phyloP scores from a whole-genome alignment of 2,888 invertebrate genomes.

The Orchestes rusci region DNA sequence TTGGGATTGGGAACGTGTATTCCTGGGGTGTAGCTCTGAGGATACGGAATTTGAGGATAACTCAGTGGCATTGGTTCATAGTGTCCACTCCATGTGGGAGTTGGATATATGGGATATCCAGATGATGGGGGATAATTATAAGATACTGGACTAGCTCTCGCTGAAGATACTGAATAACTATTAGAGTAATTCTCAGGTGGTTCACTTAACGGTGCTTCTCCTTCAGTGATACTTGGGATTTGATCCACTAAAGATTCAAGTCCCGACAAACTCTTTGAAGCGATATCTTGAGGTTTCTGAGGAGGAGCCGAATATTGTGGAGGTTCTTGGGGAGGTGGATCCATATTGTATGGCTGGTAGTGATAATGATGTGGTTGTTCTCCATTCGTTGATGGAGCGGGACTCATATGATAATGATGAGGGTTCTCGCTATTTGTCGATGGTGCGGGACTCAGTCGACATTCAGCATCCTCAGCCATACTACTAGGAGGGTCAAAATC shows the following conservation, averaged over 20 bases:
- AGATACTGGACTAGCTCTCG: slow-evolving; percentile 41
- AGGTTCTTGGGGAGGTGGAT: slow-evolving; percentile 34
- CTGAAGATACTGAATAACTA: slow-evolving; percentile 42
- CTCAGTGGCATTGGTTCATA: slow-evolving; percentile 46
- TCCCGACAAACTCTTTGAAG: slow-evolving; percentile 80
- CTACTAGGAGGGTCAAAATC: slow-evolving; percentile 70
- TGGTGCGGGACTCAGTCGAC: slow-evolving; percentile 48
- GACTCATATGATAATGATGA: slow-evolving; percentile 45
- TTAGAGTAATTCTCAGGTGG: slow-evolving; percentile 38
- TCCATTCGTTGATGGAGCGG: slow-evolving; percentile 41
- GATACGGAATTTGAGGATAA: slow-evolving; percentile 41
- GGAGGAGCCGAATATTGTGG: slow-evolving; percentile 40
- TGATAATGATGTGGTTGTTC: slow-evolving; percentile 40
- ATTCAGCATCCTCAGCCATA: slow-evolving; percentile 46
- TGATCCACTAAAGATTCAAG: slow-evolving; percentile 85
- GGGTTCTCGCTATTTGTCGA: slow-evolving; percentile 41
- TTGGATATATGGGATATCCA: slow-evolving; percentile 42
- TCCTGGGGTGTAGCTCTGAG: slow-evolving; percentile 46
- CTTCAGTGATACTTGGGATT: slow-evolving; percentile 81
- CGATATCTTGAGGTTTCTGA: slow-evolving; percentile 59
- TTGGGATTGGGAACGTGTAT: slow-evolving; percentile 64
- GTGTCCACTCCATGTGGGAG: slow-evolving; percentile 42
- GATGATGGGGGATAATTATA: slow-evolving; percentile 39
- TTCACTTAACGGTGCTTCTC: slow-evolving; percentile 45
- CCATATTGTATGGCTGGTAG: slow-evolving; percentile 42